These are phyloP conservation scores for Lepus timidus DNA, from an alignment of 2,113 vertebrate species.

Conservation along the genomic window DNA sequence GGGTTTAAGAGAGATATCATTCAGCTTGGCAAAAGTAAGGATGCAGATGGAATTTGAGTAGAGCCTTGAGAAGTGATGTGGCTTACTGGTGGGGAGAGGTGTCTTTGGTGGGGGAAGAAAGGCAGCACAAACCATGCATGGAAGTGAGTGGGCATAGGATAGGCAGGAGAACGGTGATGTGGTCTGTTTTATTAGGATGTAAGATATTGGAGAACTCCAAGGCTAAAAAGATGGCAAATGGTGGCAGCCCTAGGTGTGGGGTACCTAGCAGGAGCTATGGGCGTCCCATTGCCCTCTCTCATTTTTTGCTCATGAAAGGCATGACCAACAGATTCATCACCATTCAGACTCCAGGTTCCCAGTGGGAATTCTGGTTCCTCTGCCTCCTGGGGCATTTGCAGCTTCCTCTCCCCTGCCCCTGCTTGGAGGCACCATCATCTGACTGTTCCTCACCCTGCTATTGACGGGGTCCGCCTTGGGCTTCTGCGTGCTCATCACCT, in stretches of 20 bases:
- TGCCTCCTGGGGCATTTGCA: not conserved
- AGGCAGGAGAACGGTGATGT: not conserved
- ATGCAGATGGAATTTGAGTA: not conserved
- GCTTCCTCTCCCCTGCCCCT: not conserved
- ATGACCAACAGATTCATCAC: not conserved
- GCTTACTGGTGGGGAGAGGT: not conserved
- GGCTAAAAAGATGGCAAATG: not conserved
- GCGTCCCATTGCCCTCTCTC: not conserved
- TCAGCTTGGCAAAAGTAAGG: not conserved
- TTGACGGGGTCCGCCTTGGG: not conserved
- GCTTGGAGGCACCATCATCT: too few species aligned
- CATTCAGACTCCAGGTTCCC: not conserved
- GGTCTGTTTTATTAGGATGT: not conserved
- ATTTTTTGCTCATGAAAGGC: not conserved
- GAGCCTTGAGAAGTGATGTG: not conserved
- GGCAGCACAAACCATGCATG: fast-evolving
- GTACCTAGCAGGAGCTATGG: not conserved
- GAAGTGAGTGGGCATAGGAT: not conserved
- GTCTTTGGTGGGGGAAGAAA: not conserved
- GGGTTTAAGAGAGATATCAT: not conserved
- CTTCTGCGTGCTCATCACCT: not conserved
- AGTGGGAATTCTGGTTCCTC: not conserved
- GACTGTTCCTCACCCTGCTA: not conserved
- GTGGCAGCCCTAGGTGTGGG: not conserved
- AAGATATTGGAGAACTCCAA: not conserved